phyloP scores from a whole-genome alignment of 2,113 vertebrate genomes.

The Nesospiza acunhae region DNA sequence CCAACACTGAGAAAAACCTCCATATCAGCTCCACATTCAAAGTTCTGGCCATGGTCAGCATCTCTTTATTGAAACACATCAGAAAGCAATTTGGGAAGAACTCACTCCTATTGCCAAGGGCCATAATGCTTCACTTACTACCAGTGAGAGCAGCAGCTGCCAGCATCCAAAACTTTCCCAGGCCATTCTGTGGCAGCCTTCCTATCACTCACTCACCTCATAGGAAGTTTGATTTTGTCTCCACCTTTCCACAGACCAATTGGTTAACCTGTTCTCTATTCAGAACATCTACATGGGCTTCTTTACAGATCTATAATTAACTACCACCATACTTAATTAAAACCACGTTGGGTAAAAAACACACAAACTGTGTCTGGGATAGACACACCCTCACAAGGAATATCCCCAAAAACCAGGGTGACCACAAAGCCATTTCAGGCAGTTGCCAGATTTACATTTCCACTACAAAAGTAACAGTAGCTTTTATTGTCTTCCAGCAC shows the following conservation, averaged over 20 bases:
- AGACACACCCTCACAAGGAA: neutral
- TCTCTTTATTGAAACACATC: neutral
- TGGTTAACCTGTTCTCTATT: neutral
- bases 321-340: neutral
- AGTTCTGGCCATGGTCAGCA: neutral
- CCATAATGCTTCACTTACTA: neutral
- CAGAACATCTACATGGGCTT: neutral
- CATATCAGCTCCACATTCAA: neutral
- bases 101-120: neutral
- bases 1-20: neutral
- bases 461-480: constrained; percentile 1
- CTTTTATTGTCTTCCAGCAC: neutral
- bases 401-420: neutral
- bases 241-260: neutral
- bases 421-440: neutral
- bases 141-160: neutral
- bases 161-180: neutral
- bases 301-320: neutral
- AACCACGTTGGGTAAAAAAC: neutral
- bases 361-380: neutral
- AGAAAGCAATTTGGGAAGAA: neutral
- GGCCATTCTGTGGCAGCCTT: neutral
- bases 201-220: neutral
- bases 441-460: constrained; percentile 11
- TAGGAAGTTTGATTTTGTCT: neutral